Conservation (phyloP, 2,888 invertebrate species). For the Dascillus cervinus region DNA sequence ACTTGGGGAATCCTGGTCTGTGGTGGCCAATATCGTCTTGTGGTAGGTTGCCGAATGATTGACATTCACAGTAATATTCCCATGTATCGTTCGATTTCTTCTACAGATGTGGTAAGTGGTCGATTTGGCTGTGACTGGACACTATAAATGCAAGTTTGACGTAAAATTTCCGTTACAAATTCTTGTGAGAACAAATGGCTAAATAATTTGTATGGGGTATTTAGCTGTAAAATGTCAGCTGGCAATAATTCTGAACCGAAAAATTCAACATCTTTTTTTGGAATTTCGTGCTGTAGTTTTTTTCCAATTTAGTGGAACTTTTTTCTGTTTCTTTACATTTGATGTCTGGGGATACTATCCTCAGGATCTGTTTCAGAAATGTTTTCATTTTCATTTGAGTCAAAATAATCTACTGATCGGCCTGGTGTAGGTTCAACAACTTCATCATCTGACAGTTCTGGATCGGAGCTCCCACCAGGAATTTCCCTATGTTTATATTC, state of each 20-base stretch:
- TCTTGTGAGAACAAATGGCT: slow-evolving; percentile 3
- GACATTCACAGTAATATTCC: slow-evolving; percentile 8
- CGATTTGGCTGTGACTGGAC: slow-evolving; percentile 3
- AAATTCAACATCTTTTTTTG: too few relatives aligned
- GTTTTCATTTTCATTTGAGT: too few relatives aligned
- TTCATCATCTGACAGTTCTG: slow-evolving; percentile 3
- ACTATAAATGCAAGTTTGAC: slow-evolving; percentile 8
- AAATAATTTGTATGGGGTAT: slow-evolving; percentile 6
- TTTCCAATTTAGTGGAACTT: slow-evolving; percentile 1
- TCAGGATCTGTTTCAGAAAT: background rate
- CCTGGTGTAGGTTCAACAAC: background rate
- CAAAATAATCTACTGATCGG: too few relatives aligned
- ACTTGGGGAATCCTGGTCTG: slow-evolving; percentile 5
- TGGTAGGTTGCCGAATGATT: slow-evolving; percentile 5
- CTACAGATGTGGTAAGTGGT: background rate
- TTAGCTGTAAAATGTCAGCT: slow-evolving; percentile 2
- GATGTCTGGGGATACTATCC: background rate
- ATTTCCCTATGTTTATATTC: slow-evolving; percentile 1
- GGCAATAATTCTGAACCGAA: background rate
- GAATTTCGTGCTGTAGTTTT: too few relatives aligned
- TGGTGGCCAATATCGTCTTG: slow-evolving; percentile 5
- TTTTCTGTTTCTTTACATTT: background rate
- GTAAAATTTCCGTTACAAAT: slow-evolving; percentile 3
- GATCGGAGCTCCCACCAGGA: slow-evolving; percentile 2
- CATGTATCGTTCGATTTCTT: slow-evolving; percentile 7